Conservation (phyloP, 2,888 invertebrate genomes). For the Oconnorella tubifera region DNA sequence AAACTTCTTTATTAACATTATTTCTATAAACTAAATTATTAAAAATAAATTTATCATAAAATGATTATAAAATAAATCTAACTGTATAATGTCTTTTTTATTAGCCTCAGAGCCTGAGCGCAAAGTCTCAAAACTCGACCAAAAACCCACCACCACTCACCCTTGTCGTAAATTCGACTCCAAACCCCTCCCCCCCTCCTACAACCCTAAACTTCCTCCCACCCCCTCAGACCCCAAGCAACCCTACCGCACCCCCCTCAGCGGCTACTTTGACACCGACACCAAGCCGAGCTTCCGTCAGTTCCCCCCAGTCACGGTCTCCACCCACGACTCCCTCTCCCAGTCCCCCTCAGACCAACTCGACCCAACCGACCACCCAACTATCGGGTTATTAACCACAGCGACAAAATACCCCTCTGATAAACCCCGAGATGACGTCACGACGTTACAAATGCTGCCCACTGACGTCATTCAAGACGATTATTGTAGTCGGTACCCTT, state of each 20-base stretch:
- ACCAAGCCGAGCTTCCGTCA: conserved; percentile 9
- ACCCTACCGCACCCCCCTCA: neutral
- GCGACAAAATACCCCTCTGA: neutral
- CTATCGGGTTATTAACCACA: neutral
- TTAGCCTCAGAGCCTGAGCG: conserved; percentile 11
- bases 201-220: neutral
- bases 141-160: neutral
- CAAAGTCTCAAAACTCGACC: conserved; percentile 8
- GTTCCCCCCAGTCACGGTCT: neutral
- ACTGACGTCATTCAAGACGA: neutral
- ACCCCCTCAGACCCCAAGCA: neutral
- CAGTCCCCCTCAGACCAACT: no score
- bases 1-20: no score
- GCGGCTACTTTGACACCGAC: neutral
- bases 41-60: no score
- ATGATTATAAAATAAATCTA: no score
- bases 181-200: neutral
- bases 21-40: no score
- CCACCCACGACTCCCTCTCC: neutral
- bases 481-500: no score
- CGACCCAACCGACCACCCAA: no score
- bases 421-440: neutral
- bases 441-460: neutral
- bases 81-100: no score
- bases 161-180: neutral